These are phyloP conservation scores for Parazoanthus darwini DNA, from an alignment of 92 coral and sea anemone genomes.

Conservation along the genomic window DNA sequence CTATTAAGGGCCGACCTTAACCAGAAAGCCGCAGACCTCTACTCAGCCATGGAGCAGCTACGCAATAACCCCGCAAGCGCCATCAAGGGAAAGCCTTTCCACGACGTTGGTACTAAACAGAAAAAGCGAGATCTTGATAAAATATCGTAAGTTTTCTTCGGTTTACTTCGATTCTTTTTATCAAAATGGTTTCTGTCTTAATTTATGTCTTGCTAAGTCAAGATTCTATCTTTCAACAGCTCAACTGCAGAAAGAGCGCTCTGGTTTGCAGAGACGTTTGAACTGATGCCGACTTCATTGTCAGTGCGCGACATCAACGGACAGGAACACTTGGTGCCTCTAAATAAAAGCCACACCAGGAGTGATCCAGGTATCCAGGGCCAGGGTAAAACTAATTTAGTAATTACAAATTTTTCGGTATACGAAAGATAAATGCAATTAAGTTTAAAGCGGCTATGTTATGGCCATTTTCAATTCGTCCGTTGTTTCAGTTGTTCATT, in stretches of 20 bases:
- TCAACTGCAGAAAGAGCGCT: constrained; percentile 1
- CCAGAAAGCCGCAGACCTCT: background rate
- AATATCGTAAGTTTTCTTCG: too few relatives aligned
- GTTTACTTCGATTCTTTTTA: background rate
- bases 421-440: too few relatives aligned
- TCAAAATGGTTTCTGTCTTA: background rate
- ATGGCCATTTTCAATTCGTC: too few relatives aligned
- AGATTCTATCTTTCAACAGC: background rate
- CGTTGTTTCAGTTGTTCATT: too few relatives aligned
- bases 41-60: background rate
- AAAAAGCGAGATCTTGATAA: too few relatives aligned
- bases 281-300: background rate
- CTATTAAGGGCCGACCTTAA: background rate
- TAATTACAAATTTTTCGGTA: too few relatives aligned
- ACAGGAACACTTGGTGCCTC: background rate
- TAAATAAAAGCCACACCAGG: background rate
- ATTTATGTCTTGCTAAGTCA: background rate
- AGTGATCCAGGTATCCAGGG: too few relatives aligned
- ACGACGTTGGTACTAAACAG: too few relatives aligned
- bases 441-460: too few relatives aligned
- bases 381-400: too few relatives aligned
- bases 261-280: background rate
- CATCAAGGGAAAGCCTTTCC: background rate
- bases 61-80: background rate
- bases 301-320: background rate